Evolutionary conservation across 2,797 vertebrate species (phyloP), one percentile per base, ranked within the genome.

Genomic region (Mormyrops attenuatus): DNA sequence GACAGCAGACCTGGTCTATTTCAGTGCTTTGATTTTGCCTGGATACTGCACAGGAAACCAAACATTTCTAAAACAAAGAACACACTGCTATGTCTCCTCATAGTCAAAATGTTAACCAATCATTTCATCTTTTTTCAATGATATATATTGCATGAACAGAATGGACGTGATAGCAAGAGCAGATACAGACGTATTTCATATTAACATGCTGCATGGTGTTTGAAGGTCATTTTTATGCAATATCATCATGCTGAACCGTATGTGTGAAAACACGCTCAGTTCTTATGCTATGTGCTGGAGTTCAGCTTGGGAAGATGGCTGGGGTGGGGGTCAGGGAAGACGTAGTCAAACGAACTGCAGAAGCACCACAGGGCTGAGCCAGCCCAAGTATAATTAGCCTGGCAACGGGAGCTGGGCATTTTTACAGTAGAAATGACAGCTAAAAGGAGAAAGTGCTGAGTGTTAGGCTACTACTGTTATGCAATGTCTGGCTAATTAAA

Each of bases 321-420:
- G 44, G 9, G 20, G 80, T 84, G 80, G 41, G 55, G 57, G 22
- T 55, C 34, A 60, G 41, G 30, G 87, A 47, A 41, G 13, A 66
- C 34, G 44, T 7, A 22, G 47, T 26, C 20, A 44, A 77, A 87
- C 9, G 3, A 41, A 1, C 3, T 30, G 50, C 38, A 30, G 17
- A 30, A 63, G 26, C 66, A 38, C 5, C 20, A 17, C 34, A 44
- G 82, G 60, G 49, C 85, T 53, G 44, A 52, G 85, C 11, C 57
- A 50, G 44, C 30, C 22, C 7, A 57, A 69, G 89, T 69, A 86
- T 52, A 86, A 89, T 89, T 89, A 89, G 84, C 7, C 57, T 69
- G 57, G 82, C 60, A 89, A 38, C 1, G 4, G 17, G 57, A 86
- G 84, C 84, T 86, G 30, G 49, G 20, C 30, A 38, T 69, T 69